phyloP scores from a whole-genome alignment of 2,888 invertebrate species.

The Piscicola geometra region DNA sequence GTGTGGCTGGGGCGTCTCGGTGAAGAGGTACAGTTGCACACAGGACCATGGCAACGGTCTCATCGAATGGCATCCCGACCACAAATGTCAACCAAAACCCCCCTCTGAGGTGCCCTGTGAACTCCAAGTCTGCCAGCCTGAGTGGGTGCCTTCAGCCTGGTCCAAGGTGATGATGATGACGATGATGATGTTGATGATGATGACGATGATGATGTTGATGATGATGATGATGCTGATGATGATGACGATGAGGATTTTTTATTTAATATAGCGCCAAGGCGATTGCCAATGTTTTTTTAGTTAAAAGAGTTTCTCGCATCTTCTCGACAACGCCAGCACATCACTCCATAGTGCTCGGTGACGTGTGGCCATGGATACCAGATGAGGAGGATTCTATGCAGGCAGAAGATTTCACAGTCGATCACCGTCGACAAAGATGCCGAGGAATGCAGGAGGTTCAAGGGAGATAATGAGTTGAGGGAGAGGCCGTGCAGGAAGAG shows the following conservation, averaged over 20 bases:
- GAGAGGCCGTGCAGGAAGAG: neutral
- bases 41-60: neutral
- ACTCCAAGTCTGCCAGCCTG: neutral
- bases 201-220: no score
- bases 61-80: neutral
- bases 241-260: no score
- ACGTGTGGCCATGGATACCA: neutral
- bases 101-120: neutral
- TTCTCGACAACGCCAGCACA: no score
- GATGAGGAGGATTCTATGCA: neutral
- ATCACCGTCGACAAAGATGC: neutral
- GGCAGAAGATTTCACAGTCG: conserved; percentile 7
- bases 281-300: no score
- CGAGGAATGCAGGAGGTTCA: neutral
- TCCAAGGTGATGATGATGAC: no score
- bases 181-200: no score
- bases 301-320: no score
- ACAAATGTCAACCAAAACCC: neutral
- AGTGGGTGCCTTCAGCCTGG: neutral
- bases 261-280: no score
- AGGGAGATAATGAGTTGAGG: conserved; percentile 2
- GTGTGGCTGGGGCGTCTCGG: no score
- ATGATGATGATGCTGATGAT: no score
- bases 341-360: no score
- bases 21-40: neutral